Base-by-base conservation (phyloP, 2,888 invertebrate species). In the Mechanitis mazaeus region DNA sequence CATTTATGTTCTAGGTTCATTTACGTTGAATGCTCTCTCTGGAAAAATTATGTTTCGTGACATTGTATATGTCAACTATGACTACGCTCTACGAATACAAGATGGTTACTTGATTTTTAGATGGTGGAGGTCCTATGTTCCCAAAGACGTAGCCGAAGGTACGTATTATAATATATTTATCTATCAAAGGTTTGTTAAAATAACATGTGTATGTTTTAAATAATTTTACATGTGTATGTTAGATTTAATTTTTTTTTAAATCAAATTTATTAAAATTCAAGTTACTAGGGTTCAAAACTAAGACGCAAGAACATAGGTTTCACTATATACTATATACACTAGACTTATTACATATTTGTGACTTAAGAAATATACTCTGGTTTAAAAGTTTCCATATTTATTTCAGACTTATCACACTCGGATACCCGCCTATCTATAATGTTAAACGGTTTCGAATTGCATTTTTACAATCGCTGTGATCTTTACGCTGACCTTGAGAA, bases 31-130 rank as follows among this genome's bases (percentile, higher is more conserved):
- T 83, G 96, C 97, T n/a, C 91, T 99, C 67, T 97, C 98, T 60
- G 99, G 99, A 3, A 99, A 99, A 90, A 95, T 99, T 59, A 99
- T 99, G 98, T 98, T 99, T 83, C 93, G 98, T 63, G 98, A 99
- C 89, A 94, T 99, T 71, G 95, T 96, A 60, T 98, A 96, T 78
- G 95, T 98, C 65, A 97, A 96, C 68, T 95, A 96, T 78, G 98
- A 99, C 90, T 98, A 95, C 84, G 95, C 97, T 45, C 84, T 98
- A 53, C 92, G 98, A 68, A 94, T 98, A 68, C 98, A 98, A 83
- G 98, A 99, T 90, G 99, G 98, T 2, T 98, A 97, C 92, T 92
- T 98, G 68, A 97, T 98, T 85, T 99, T 99, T 87, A 93, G 98
- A 57, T 99, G 98, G 97, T 99, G 99, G 99, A 92, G 97, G 68